Conservation (phyloP, 2,113 vertebrate genomes). For the Casuarius casuarius region DNA sequence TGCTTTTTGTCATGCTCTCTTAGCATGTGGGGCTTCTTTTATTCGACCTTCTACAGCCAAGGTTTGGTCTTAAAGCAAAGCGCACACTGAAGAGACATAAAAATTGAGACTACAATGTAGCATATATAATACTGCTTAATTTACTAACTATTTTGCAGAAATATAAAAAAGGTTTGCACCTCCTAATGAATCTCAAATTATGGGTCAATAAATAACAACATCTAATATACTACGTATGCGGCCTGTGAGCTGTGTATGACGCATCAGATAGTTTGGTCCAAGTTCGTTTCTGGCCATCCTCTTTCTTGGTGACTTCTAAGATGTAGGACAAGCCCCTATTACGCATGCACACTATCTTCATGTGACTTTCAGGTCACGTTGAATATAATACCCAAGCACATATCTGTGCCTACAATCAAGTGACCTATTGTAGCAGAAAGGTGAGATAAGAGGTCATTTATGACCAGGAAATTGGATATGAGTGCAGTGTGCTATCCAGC, state of each 20-base stretch:
- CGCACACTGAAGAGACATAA: not conserved
- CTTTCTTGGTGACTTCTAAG: not conserved
- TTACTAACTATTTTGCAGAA: not conserved
- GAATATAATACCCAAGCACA: not conserved
- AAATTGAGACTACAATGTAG: not conserved
- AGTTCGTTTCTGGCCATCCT: not conserved
- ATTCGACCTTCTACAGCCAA: not conserved
- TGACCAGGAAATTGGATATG: not conserved
- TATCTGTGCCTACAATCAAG: not conserved
- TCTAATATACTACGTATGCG: accelerated
- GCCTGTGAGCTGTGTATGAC: not conserved
- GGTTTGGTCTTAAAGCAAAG: not conserved
- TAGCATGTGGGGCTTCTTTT: not conserved
- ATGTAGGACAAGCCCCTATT: not conserved
- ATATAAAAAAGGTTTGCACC: not conserved
- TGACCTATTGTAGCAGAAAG: not conserved
- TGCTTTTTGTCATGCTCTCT: not conserved
- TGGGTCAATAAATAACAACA: not conserved
- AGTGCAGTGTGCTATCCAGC: not conserved
- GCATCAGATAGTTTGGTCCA: not conserved
- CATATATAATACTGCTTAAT: not conserved
- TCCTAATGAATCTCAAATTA: not conserved
- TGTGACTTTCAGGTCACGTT: not conserved
- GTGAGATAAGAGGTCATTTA: accelerated
- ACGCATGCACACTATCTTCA: not conserved